Evolutionary conservation across 2,113 vertebrate genomes (phyloP).

Genomic region (Psilopsiagon aurifrons): DNA sequence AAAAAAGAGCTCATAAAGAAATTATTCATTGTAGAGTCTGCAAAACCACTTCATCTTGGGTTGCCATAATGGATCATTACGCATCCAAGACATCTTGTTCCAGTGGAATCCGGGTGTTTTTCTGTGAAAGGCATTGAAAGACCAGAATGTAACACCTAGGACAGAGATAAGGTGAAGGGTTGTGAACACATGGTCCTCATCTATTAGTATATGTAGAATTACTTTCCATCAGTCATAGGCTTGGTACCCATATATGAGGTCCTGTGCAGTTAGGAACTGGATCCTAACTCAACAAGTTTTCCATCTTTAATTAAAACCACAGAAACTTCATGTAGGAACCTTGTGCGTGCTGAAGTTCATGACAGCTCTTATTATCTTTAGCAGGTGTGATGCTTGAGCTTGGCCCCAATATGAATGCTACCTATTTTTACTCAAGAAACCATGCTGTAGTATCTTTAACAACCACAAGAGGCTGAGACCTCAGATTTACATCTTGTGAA

Average conservation of each 20-base stretch:
- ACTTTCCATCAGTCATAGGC: accelerated
- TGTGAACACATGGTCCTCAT: background rate
- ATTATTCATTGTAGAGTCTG: background rate
- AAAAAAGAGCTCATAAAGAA: background rate
- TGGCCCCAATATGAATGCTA: background rate
- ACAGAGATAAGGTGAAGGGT: background rate
- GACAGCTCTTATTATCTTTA: background rate
- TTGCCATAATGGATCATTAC: background rate
- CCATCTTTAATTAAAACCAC: background rate
- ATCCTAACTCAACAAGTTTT: background rate
- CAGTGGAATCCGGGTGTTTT: background rate
- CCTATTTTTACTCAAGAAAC: background rate
- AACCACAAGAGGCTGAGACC: background rate
- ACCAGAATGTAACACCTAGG: background rate
- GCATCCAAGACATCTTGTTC: background rate
- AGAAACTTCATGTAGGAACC: background rate
- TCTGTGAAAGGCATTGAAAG: background rate
- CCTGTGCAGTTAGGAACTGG: background rate
- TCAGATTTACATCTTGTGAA: background rate
- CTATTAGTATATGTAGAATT: background rate
- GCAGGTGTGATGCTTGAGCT: background rate
- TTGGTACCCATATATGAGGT: background rate
- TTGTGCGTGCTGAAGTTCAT: background rate
- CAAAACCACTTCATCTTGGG: background rate
- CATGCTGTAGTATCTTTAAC: background rate